Conservation (phyloP, 2,888 invertebrate species). For the Penaeus monodon region DNA sequence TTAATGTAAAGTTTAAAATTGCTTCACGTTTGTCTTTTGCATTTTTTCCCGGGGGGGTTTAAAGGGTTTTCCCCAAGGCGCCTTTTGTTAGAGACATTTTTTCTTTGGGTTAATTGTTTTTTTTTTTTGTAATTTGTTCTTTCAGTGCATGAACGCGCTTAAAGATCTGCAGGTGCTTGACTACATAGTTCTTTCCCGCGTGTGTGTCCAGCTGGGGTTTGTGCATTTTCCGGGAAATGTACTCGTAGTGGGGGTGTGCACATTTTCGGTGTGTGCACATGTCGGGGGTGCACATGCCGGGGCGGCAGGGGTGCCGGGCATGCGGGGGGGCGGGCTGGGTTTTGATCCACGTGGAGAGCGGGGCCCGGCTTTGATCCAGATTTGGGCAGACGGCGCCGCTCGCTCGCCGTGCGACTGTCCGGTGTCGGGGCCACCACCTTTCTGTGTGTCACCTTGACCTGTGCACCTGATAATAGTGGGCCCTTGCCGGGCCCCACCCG, state of each 20-base stretch:
- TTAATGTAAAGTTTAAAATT: too few species aligned
- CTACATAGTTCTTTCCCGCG: too few species aligned
- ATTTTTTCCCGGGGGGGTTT: too few species aligned
- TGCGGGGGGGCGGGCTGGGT: slow-evolving; percentile 5
- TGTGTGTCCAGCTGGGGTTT: background rate
- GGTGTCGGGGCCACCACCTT: slow-evolving; percentile 25
- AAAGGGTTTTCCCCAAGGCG: too few species aligned
- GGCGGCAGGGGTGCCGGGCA: slow-evolving; percentile 14
- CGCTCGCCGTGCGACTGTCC: slow-evolving; percentile 12
- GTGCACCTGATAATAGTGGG: slow-evolving; percentile 39
- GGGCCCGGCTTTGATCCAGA: slow-evolving; percentile 13
- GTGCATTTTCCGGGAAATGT: background rate
- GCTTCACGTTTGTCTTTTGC: too few species aligned
- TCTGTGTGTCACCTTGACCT: slow-evolving; percentile 33
- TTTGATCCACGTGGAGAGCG: slow-evolving; percentile 11
- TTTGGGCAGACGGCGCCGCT: slow-evolving; percentile 19
- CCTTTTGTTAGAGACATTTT: too few species aligned
- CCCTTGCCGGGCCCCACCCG: slow-evolving; percentile 22
- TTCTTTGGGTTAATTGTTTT: too few species aligned
- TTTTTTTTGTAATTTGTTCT: too few species aligned
- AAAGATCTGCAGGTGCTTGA: too few species aligned
- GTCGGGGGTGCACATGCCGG: slow-evolving; percentile 21
- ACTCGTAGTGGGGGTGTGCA: background rate
- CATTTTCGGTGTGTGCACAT: slow-evolving; percentile 8
- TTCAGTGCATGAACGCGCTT: too few species aligned